Evolutionary conservation across 1,140 invertebrate genomes (phyloP), one percentile per base, ranked within the genome.

Genomic region (Andrena cerasifolii): DNA sequence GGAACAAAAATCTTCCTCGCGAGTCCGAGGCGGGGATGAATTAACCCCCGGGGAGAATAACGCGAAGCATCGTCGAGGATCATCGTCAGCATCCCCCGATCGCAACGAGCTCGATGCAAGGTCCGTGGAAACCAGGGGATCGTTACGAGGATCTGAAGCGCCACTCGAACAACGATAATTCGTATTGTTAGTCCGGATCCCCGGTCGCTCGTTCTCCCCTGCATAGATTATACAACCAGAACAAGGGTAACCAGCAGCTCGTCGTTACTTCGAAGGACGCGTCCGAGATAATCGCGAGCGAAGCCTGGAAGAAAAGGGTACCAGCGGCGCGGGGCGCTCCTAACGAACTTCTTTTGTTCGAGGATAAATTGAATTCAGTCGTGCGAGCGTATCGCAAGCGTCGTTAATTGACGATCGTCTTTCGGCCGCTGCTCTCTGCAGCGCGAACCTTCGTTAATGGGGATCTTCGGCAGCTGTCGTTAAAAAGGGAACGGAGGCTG

Each of bases 101-200:
- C n/a, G 26, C 36, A 70, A 56, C 26, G 53, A 58, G 31, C 45
- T 14, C 26, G 36, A 28, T 6, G 16, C 16, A 7, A n/a, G 49
- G 1, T 54, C 31, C 40, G 16, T 7, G 31, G 14, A 0, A 51
- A 24, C 12, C 8, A n/a, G 12, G n/a, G n/a, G 36, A 62, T 51
- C 45, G 26, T 72, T 72, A 72, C 21, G 70, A 62, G 26, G 49
- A 12, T 51, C 31, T 62, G 43, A 21, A 62, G 31, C 14, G 14
- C 0, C 16, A 18, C 31, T 72, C 21, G 16, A 61, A 26, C 28
- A 21, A 71, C 43, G 68, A 61, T 61, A 72, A 62, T 72, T 62
- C 70, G n/a, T n/a, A n/a, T n/a, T n/a, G n/a, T 51, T 51, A 36
- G 16, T 43, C n/a, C 24, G 18, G 24, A 72, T 51, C 26, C 31